Base-by-base conservation (phyloP, 2,888 invertebrate species). In the Cosmia pyralina region DNA sequence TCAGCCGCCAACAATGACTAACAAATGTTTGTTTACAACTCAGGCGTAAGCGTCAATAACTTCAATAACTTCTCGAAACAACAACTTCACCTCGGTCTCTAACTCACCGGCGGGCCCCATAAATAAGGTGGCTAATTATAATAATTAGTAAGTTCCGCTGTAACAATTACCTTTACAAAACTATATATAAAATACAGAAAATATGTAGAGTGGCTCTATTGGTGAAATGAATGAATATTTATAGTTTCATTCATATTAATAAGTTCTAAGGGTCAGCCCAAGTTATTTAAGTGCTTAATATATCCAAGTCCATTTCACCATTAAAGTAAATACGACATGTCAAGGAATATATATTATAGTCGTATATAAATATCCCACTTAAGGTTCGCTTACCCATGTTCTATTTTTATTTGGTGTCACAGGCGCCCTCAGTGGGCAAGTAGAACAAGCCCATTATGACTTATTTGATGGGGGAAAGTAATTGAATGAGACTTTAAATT, bases 391-490 rank as follows among this genome's bases (percentile, higher is more conserved):
- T 68, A 57, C 66, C 65, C 60, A 64, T 75, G 70, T 71, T 81
- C 81, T 82, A 81, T 77, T n/a, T n/a, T n/a, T n/a, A n/a, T 85
- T 79, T 58, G 34, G 65, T 71, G 70, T 38, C 59, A 66, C 57
- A 50, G 22, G 73, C 73, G 50, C 63, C 59, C 79, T 73, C 66
- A 67, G 13, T 69, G 66, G 62, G 11, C 64, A 58, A 73, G 65
- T 72, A 76, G 69, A 62, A 77, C 63, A 68, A 67, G 34, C 65
- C 66, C 66, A 76, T 63, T 83, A 71, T 50, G 83, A 81, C 64
- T 76, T 82, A 80, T 82, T 58, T 70, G 63, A 77, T 84, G 72
- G 81, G 81, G 77, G 84, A 74, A 28, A 55, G 58, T 79, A 84
- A 85, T 84, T 77, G 79, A 80, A 73, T 72, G 72, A 64, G 50